Evolutionary conservation across 2,888 invertebrate genomes (phyloP).

Genomic region (Euplagia quadripunctaria): DNA sequence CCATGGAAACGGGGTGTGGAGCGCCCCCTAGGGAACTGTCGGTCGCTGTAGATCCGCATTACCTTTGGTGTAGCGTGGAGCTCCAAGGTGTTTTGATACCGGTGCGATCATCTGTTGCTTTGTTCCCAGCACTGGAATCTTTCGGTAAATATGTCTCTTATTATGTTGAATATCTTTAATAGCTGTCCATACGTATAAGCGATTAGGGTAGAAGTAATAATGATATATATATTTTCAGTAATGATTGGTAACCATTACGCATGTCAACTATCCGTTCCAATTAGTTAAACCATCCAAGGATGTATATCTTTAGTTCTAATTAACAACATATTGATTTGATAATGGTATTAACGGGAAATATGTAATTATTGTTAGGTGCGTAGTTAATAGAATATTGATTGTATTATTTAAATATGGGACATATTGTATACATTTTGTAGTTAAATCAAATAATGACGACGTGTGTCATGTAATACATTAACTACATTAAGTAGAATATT

Average conservation of each 20-base stretch:
- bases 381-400: background rate
- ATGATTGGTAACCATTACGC: background rate
- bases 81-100: conserved; percentile 36
- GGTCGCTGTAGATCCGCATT: conserved; percentile 20
- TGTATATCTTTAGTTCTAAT: background rate
- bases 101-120: conserved; percentile 1
- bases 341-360: background rate
- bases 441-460: background rate
- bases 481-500: background rate
- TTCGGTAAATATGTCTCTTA: conserved; percentile 17
- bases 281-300: background rate
- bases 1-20: conserved; percentile 67
- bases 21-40: conserved; percentile 40
- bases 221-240: background rate
- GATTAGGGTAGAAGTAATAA: background rate
- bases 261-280: background rate
- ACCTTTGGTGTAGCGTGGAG: conserved; percentile 25
- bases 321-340: conserved; percentile 10
- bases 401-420: background rate
- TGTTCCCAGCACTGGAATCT: background rate
- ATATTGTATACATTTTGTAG: background rate
- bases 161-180: background rate
- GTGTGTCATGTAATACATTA: background rate
- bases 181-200: background rate
- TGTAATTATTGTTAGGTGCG: background rate